Base-by-base conservation (phyloP, 2,888 invertebrate species). In the Andrena hattorfiana region DNA sequence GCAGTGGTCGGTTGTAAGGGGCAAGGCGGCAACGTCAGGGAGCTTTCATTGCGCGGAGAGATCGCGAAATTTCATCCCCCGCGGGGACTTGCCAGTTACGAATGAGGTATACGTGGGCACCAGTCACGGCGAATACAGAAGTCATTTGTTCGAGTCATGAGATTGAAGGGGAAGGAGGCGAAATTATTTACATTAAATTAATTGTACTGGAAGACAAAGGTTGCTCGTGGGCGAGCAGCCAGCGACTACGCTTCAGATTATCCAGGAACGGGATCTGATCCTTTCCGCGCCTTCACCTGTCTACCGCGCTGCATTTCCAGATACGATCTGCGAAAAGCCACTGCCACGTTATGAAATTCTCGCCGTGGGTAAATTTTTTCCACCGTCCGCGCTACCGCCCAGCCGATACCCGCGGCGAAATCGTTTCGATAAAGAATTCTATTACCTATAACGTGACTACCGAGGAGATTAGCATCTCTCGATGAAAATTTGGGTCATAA, bases 151-250 rank as follows among this genome's bases (percentile, higher is more conserved):
- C 16, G 54, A 60, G 71, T 54, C 10, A 64, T 63, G 59, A 80
- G 73, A 48, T 74, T 63, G 49, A 35, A 42, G 35, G 32, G 2
- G 60, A 66, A 13, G 32, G 67, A 23, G 20, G 56, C 23, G 66
- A 75, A 74, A 83, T 69, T 51, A 79, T 84, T 85, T 76, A 48
- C 60, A 78, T 81, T 70, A 67, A 71, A 81, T 77, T 85, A 81
- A 80, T 81, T 81, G 68, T 20, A 26, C 35, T 35, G 23, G 28
- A 48, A 28, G 77, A 66, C 49, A 77, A 77, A 60, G 66, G 64
- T 70, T 48, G 63, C 64, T 73, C 63, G 70, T 63, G 67, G 86
- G 70, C 81, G 63, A 59, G 6, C 67, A 72, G 80, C 42, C 20
- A 64, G 7, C 64, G 69, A 80, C 49, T 20, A 68, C 30, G 62